Percentiles rank a stretch among this genome's conserved stretches.
These are phyloP conservation scores for Flexamia atlantica DNA, from an alignment of 2,888 invertebrate species.

Conservation along the genomic window DNA sequence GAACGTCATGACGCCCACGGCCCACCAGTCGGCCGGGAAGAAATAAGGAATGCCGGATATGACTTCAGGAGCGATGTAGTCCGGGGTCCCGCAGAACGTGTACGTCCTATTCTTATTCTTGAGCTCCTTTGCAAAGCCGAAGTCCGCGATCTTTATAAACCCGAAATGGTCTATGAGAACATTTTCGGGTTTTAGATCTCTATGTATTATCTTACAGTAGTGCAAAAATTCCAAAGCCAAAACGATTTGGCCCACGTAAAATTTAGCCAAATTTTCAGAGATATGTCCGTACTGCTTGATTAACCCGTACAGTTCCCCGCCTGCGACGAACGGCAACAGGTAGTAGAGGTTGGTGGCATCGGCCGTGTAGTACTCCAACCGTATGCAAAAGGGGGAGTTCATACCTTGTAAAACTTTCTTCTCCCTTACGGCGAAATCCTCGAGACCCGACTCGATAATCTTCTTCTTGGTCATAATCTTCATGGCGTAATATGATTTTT, in stretches of 20 bases:
- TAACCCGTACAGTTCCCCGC: constrained; percentile 93
- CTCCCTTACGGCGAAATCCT: constrained; percentile 76
- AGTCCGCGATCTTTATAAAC: constrained; percentile 92
- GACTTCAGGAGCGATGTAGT: constrained; percentile 80
- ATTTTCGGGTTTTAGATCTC: constrained; percentile 96
- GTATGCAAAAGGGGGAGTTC: constrained; percentile 92
- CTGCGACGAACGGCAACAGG: constrained; percentile 89
- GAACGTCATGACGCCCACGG: constrained; percentile 90
- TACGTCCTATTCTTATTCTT: constrained; percentile 75
- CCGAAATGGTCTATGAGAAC: constrained; percentile 88
- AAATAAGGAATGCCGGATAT: constrained; percentile 95
- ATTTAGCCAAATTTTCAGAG: constrained; percentile 83
- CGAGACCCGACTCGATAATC: background rate
- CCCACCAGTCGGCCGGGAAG: constrained; percentile 97
- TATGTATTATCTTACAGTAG: constrained; percentile 89
- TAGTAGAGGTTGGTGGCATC: constrained; percentile 79
- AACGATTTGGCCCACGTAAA: constrained; percentile 96
- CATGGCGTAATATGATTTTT: constrained; percentile 29
- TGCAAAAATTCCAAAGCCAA: constrained; percentile 95
- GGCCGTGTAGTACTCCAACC: constrained; percentile 88
- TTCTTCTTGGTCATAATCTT: constrained; percentile 18
- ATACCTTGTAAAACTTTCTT: constrained; percentile 92
- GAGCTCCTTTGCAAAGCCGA: constrained; percentile 94
- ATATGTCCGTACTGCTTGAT: constrained; percentile 80
- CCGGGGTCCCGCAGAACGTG: constrained; percentile 79